Evolutionary conservation across 1,140 invertebrate species (phyloP).

Genomic region (Planococcus citri): DNA sequence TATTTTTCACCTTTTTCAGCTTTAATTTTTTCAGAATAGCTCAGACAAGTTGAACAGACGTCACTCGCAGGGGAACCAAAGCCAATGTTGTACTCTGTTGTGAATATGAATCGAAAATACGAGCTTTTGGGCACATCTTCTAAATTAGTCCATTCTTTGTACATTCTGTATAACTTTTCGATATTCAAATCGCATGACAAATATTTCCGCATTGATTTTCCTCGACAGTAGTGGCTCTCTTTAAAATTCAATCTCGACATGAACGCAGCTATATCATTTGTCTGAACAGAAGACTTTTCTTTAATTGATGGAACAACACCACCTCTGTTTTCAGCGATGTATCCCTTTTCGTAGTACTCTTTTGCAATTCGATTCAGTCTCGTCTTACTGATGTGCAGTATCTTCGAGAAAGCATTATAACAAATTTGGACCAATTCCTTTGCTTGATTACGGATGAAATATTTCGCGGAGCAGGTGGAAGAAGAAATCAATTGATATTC

Average conservation of each 20-base stretch:
- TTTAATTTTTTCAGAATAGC: conserved; percentile 25
- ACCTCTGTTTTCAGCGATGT: background rate
- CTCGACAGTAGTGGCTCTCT: conserved; percentile 21
- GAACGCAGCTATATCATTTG: background rate
- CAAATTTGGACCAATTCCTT: background rate
- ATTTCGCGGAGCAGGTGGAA: background rate
- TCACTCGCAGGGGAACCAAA: conserved; percentile 27
- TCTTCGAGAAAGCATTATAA: background rate
- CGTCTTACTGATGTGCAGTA: background rate
- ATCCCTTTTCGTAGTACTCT: background rate
- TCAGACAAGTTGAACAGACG: conserved; percentile 27
- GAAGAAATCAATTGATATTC: too few relatives aligned
- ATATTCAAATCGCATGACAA: conserved; percentile 19
- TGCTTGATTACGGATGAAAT: background rate
- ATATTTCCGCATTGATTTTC: conserved; percentile 6
- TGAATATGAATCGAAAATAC: conserved; percentile 25
- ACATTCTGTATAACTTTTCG: conserved; percentile 17
- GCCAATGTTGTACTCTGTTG: conserved; percentile 26
- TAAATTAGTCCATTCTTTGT: background rate
- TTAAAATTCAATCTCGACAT: background rate
- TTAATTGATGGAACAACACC: background rate
- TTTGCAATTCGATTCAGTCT: background rate
- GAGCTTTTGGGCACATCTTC: conserved; percentile 22
- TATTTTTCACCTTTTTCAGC: conserved; percentile 15
- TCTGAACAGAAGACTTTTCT: background rate